A percentile compares a stretch with the other conserved stretches of the same genome.
These are phyloP conservation scores for Actenoides lindsayi DNA, from an alignment of 2,113 vertebrate species.

Conservation along the genomic window DNA sequence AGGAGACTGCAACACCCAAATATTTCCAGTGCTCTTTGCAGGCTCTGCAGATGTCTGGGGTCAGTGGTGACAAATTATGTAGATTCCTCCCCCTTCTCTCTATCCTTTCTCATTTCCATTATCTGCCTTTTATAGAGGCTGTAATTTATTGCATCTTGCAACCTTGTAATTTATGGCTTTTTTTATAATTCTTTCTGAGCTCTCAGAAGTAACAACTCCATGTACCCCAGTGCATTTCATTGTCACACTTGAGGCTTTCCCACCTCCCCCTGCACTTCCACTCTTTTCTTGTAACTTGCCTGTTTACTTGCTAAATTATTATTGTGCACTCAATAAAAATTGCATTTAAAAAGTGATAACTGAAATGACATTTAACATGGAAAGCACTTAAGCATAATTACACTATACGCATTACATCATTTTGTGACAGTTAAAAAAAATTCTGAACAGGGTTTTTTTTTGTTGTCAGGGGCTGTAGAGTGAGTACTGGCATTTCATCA, in stretches of 20 bases:
- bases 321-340: constrained; percentile 77
- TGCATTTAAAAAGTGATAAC: constrained; percentile 78
- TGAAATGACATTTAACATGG: constrained; percentile 80
- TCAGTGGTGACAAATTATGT: constrained; percentile 74
- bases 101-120: constrained; percentile 72
- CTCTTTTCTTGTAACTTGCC: constrained; percentile 68
- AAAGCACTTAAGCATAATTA: constrained; percentile 82
- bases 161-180: constrained; percentile 74
- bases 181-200: constrained; percentile 62
- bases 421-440: constrained; percentile 70
- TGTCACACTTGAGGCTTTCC: constrained; percentile 61
- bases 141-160: constrained; percentile 77
- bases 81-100: constrained; percentile 62
- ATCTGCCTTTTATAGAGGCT: constrained; percentile 73
- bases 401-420: constrained; percentile 76
- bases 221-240: constrained; percentile 63
- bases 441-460: constrained; percentile 17
- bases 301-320: constrained; percentile 74
- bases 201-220: constrained; percentile 68
- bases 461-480: constrained; percentile 1
- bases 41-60: constrained; percentile 68
- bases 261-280: constrained; percentile 52
- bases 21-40: constrained; percentile 57
- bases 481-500: constrained; percentile 13
- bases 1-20: constrained; percentile 54